Conservation (phyloP, 2,888 invertebrate species). For the Archips crataeganus region DNA sequence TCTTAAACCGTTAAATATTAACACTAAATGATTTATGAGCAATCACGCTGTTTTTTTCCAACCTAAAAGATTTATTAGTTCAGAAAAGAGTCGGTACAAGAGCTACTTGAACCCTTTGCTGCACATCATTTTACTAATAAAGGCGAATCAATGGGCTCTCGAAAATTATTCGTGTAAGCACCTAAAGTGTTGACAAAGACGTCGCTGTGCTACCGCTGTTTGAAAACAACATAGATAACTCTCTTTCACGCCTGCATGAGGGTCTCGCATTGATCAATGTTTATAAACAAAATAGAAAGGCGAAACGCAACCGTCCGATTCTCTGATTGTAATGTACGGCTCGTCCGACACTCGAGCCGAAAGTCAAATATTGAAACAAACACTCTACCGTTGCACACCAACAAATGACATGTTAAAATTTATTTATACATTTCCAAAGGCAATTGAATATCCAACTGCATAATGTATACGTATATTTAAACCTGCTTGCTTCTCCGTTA, state of each 20-base stretch:
- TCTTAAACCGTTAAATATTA: background rate
- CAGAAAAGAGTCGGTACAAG: background rate
- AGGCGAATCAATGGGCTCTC: background rate
- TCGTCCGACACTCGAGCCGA: slow-evolving; percentile 16
- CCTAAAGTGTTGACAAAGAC: background rate
- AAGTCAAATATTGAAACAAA: slow-evolving; percentile 35
- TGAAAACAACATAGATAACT: background rate
- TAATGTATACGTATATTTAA: background rate
- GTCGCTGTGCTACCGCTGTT: background rate
- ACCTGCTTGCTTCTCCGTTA: background rate
- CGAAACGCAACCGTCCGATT: slow-evolving; percentile 31
- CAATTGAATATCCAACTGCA: background rate
- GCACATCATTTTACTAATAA: background rate
- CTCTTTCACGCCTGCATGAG: slow-evolving; percentile 19
- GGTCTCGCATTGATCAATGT: slow-evolving; percentile 51
- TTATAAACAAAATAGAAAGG: slow-evolving; percentile 65
- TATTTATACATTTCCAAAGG: slow-evolving; percentile 47
- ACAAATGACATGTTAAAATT: slow-evolving; percentile 49
- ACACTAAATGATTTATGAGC: slow-evolving; percentile 2
- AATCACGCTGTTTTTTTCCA: background rate
- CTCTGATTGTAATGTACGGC: background rate
- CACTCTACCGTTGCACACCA: slow-evolving; percentile 32
- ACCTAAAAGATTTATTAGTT: background rate
- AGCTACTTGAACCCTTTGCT: background rate
- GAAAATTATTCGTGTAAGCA: background rate